Percentiles rank a stretch among this genome's conserved stretches.
Evolutionary conservation across 92 coral and sea anemone species (phyloP).

Genomic region (Galaxea fascicularis): DNA sequence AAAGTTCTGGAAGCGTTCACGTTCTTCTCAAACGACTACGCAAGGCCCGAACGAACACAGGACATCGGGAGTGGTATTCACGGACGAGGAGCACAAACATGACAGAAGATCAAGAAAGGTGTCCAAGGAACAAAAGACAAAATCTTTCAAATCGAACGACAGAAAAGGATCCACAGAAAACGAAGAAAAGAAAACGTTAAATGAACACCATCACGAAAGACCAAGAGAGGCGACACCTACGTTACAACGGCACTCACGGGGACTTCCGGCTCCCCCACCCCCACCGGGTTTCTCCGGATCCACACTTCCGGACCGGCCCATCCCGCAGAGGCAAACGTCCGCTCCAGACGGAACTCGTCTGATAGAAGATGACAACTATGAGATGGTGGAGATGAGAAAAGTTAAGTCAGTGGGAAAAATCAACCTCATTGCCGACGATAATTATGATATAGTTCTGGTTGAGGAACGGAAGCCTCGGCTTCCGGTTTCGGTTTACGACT

Average conservation of each 20-base stretch:
- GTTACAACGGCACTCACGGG: conserved; percentile 28
- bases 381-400: conserved; percentile 52
- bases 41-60: not conserved
- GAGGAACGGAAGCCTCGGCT: conserved; percentile 37
- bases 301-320: conserved; percentile 30
- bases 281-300: not conserved
- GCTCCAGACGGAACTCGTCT: conserved; percentile 13
- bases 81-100: conserved; percentile 34
- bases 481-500: conserved; percentile 34
- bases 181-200: conserved; percentile 10
- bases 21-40: conserved; percentile 34
- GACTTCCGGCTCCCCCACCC: conserved; percentile 44
- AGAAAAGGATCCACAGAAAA: conserved; percentile 29
- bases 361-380: conserved; percentile 60
- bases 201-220: conserved; percentile 3
- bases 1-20: conserved; percentile 62
- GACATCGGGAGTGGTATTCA: conserved; percentile 21
- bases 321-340: conserved; percentile 54
- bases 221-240: conserved; percentile 48
- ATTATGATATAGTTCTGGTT: conserved; percentile 29
- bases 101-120: conserved; percentile 30
- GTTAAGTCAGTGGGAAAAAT: conserved; percentile 11
- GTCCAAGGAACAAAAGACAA: conserved; percentile 15
- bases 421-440: conserved; percentile 2
- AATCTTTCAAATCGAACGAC: conserved; percentile 19